Evolutionary conservation across 2,113 vertebrate species (phyloP).

Genomic region (Scortum barcoo): DNA sequence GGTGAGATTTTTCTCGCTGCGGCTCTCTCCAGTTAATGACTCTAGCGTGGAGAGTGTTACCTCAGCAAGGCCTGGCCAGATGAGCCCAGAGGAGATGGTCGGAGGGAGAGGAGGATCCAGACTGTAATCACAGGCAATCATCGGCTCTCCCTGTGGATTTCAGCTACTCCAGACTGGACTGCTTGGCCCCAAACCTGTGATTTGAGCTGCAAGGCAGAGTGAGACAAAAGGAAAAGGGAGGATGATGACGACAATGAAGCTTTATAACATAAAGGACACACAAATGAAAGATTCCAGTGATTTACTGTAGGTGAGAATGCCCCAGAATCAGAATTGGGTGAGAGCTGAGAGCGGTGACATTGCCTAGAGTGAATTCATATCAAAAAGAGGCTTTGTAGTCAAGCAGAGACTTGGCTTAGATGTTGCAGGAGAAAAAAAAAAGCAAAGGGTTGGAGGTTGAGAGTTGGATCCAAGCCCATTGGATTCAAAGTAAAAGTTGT

Average conservation of each 20-base stretch:
- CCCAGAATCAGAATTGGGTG: background rate
- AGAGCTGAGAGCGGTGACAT: background rate
- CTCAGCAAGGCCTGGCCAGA: slow-evolving; percentile 59
- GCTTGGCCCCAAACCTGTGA: slow-evolving; percentile 58
- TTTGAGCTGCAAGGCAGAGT: slow-evolving; percentile 53
- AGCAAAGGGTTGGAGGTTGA: background rate
- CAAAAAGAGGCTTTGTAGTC: background rate
- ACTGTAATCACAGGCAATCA: slow-evolving; percentile 83
- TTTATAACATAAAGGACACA: background rate
- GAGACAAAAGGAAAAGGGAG: slow-evolving; percentile 37
- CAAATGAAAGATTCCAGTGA: slow-evolving; percentile 13
- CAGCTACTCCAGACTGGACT: slow-evolving; percentile 46
- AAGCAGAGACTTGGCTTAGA: background rate
- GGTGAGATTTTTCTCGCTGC: slow-evolving; percentile 56
- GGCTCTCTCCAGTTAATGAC: slow-evolving; percentile 74
- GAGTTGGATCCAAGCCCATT: background rate
- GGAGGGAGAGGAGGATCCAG: slow-evolving; percentile 42
- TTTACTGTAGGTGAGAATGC: slow-evolving; percentile 2
- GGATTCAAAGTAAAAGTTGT: background rate
- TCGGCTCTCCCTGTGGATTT: slow-evolving; percentile 62
- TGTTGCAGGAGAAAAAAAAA: background rate
- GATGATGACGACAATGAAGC: slow-evolving; percentile 15
- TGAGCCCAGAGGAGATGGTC: slow-evolving; percentile 72
- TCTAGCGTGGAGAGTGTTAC: slow-evolving; percentile 57
- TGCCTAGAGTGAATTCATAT: background rate